Evolutionary conservation across 1,140 invertebrate species (phyloP).

Genomic region (Bombus breviceps): DNA sequence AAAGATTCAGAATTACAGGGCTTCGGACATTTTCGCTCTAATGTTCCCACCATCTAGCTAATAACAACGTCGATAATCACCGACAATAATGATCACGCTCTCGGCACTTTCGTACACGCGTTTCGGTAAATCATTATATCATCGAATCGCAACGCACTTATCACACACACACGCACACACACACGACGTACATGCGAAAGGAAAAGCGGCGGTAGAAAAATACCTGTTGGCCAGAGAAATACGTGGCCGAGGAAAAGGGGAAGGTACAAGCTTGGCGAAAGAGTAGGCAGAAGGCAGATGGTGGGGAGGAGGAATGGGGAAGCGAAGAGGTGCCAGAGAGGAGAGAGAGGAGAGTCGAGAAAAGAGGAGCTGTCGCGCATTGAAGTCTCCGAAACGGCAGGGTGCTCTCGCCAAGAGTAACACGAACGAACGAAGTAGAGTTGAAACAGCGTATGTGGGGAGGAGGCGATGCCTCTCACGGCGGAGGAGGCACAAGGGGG

Average conservation of each 20-base stretch:
- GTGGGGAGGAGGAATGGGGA: conserved; percentile 63
- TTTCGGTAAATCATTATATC: accelerated
- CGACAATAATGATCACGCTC: not conserved
- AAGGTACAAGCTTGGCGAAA: conserved; percentile 53
- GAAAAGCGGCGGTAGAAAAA: conserved; percentile 31
- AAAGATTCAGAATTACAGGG: not conserved
- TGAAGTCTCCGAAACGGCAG: conserved; percentile 78
- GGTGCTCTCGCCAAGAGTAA: conserved; percentile 65
- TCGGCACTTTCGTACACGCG: not conserved
- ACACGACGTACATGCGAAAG: not conserved
- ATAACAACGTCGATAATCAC: not conserved
- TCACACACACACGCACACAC: not conserved
- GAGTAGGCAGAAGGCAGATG: conserved; percentile 47
- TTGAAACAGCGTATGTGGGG: conserved; percentile 43
- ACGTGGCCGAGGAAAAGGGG: conserved; percentile 47
- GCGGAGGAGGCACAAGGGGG: conserved; percentile 16
- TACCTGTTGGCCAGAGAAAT: conserved; percentile 60
- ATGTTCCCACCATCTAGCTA: not conserved
- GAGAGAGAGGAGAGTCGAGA: conserved; percentile 61
- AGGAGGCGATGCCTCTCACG: conserved; percentile 45
- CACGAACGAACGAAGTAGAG: conserved; percentile 60
- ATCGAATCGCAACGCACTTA: not conserved
- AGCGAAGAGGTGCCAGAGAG: conserved; percentile 69
- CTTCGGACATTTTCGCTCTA: not conserved
- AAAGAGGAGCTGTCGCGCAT: conserved; percentile 78